A percentile compares a stretch with the other conserved stretches of the same genome.
Conservation (phyloP, 2,113 vertebrate genomes). For the Mastomys natalensis region DNA sequence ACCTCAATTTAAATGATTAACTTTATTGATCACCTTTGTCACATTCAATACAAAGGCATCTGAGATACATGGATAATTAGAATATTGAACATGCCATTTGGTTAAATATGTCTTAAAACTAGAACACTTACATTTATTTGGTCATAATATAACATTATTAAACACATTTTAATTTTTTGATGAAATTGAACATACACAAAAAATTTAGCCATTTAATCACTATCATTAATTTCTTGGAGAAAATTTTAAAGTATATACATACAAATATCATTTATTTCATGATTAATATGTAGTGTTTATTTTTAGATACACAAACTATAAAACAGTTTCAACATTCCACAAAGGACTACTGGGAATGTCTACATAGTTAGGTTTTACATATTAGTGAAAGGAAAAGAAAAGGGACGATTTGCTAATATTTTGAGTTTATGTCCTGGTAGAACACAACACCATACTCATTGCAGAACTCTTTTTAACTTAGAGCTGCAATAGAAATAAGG, state of each 20-base stretch:
- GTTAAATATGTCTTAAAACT: not conserved
- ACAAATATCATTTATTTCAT: not conserved
- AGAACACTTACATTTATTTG: not conserved
- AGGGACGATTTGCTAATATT: not conserved
- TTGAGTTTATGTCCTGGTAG: not conserved
- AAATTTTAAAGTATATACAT: not conserved
- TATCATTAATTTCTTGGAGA: not conserved
- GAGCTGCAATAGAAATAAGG: not conserved
- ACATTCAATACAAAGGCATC: not conserved
- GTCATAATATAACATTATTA: not conserved
- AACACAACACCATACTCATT: not conserved
- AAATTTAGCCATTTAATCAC: not conserved
- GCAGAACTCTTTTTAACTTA: not conserved
- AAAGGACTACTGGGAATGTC: not conserved
- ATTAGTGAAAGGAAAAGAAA: not conserved
- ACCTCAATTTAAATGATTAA: not conserved
- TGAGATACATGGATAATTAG: not conserved
- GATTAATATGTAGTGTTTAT: not conserved
- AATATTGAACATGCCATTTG: not conserved
- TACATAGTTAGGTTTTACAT: not conserved
- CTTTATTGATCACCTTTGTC: not conserved
- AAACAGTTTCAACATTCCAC: not conserved
- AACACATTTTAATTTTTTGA: conserved; percentile 3
- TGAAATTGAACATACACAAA: not conserved
- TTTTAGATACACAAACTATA: not conserved